These are phyloP conservation scores for Drosophila anomalipes DNA, from an alignment of 2,888 invertebrate genomes.

Conservation along the genomic window DNA sequence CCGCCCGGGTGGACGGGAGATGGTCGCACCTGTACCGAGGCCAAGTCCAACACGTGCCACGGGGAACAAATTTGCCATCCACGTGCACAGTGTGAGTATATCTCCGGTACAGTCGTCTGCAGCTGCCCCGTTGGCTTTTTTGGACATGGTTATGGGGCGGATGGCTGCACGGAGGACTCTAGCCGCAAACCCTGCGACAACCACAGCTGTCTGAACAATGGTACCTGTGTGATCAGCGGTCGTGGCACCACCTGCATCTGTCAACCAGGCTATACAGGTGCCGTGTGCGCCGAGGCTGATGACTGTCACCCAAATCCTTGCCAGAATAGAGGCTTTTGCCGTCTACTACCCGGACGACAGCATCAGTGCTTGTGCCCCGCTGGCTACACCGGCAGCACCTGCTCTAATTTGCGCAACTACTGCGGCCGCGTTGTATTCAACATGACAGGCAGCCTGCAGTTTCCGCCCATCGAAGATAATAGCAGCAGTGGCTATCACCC, in stretches of 20 bases:
- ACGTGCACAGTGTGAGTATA: constrained; percentile 91
- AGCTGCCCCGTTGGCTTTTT: constrained; percentile 91
- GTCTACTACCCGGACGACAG: constrained; percentile 35
- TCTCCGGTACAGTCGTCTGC: constrained; percentile 89
- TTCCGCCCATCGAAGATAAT: constrained; percentile 86
- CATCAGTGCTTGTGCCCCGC: constrained; percentile 89
- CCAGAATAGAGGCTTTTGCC: constrained; percentile 92
- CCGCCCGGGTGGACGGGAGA: constrained; percentile 95
- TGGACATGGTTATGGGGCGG: constrained; percentile 93
- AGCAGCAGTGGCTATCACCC: constrained; percentile 86
- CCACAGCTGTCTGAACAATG: constrained; percentile 88
- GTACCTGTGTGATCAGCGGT: constrained; percentile 72
- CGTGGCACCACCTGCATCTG: constrained; percentile 80
- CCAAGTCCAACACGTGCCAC: constrained; percentile 75
- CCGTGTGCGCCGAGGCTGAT: constrained; percentile 87
- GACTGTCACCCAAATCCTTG: constrained; percentile 92
- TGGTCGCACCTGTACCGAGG: constrained; percentile 89
- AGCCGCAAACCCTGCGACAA: constrained; percentile 86
- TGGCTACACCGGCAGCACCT: constrained; percentile 89
- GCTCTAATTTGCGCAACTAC: constrained; percentile 87
- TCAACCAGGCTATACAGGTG: constrained; percentile 85
- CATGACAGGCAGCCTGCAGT: constrained; percentile 88
- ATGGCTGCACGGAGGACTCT: constrained; percentile 88
- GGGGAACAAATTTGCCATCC: constrained; percentile 90
- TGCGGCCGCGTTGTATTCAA: constrained; percentile 88